phyloP scores from a whole-genome alignment of 2,113 vertebrate genomes.

The Crotalus tigris region DNA sequence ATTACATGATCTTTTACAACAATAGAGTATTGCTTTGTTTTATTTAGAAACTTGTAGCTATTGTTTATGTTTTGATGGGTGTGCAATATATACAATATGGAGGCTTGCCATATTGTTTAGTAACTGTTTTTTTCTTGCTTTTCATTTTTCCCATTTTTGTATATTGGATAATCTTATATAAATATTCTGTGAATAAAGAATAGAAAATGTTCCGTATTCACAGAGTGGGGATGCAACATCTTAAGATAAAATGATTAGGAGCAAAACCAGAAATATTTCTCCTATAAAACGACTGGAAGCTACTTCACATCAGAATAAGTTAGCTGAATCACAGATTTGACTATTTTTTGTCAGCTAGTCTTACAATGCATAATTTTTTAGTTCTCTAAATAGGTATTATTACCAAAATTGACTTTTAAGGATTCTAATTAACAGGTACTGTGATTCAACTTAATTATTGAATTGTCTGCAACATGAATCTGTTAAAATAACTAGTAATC shows the following conservation, averaged over 20 bases:
- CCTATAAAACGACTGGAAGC: not conserved
- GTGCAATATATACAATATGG: not conserved
- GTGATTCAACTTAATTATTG: not conserved
- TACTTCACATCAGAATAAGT: not conserved
- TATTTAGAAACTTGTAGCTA: not conserved
- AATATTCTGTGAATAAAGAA: not conserved
- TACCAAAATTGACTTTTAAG: not conserved
- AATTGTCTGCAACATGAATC: not conserved
- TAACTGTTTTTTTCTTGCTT: not conserved
- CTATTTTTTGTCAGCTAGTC: not conserved
- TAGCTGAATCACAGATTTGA: not conserved
- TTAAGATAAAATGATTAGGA: not conserved
- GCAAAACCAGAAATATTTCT: not conserved
- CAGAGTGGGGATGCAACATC: not conserved
- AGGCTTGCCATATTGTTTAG: not conserved
- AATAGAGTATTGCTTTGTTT: not conserved
- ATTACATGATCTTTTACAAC: not conserved
- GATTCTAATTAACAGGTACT: not conserved
- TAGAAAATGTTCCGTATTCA: not conserved
- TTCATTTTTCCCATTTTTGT: not conserved
- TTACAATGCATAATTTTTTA: not conserved
- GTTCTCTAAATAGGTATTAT: not conserved
- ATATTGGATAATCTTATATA: not conserved
- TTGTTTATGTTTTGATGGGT: not conserved
- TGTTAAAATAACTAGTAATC: not conserved